Evolutionary conservation across 2,113 vertebrate species (phyloP).

Genomic region (Theristicus caerulescens): DNA sequence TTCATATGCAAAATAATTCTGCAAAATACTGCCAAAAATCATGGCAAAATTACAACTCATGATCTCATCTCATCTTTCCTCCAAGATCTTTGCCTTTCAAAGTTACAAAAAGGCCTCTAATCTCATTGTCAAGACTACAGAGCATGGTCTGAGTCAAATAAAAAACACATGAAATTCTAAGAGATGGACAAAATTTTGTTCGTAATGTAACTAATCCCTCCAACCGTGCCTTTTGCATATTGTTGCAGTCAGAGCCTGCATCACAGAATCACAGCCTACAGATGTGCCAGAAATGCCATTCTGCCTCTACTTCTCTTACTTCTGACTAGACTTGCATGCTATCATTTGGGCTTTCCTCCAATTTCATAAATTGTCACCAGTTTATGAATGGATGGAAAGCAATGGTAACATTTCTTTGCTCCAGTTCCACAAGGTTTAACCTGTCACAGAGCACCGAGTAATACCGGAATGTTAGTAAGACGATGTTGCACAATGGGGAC

Average conservation of each 20-base stretch:
- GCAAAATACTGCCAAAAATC: neutral
- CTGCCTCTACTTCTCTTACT: neutral
- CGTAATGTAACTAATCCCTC: neutral
- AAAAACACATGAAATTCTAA: neutral
- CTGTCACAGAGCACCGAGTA: neutral
- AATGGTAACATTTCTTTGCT: neutral
- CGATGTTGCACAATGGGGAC: neutral
- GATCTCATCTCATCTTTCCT: neutral
- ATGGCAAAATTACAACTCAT: neutral
- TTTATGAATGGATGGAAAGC: neutral
- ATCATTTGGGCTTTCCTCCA: neutral
- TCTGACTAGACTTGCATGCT: neutral
- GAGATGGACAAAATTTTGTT: neutral
- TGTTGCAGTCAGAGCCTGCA: neutral
- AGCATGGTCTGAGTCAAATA: neutral
- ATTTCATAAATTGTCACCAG: neutral
- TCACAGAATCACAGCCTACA: neutral
- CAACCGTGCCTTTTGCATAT: neutral
- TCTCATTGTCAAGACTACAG: neutral
- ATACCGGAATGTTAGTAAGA: neutral
- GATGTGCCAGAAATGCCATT: neutral
- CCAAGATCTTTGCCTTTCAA: neutral
- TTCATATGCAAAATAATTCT: neutral
- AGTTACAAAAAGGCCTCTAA: neutral
- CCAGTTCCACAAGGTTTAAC: neutral